phyloP scores from a whole-genome alignment of 2,888 invertebrate species.

The Amblyjoppa proteus region DNA sequence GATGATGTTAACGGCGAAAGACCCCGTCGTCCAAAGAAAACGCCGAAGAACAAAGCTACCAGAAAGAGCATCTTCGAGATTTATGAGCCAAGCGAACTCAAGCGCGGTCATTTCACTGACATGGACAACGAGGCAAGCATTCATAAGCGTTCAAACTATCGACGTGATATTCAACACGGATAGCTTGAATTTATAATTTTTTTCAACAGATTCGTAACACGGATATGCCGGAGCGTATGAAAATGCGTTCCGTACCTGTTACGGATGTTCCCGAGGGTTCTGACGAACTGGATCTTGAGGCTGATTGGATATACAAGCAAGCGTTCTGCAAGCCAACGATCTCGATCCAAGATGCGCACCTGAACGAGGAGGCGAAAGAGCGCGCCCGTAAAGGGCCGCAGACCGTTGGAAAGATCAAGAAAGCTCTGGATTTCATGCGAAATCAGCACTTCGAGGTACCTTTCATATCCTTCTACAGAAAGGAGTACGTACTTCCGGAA shows the following conservation, averaged over 20 bases:
- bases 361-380: slow-evolving; percentile 86
- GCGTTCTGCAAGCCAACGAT: slow-evolving; percentile 95
- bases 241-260: slow-evolving; percentile 94
- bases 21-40: slow-evolving; percentile 90
- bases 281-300: slow-evolving; percentile 96
- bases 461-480: slow-evolving; percentile 99
- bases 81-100: slow-evolving; percentile 98
- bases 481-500: slow-evolving; percentile 98
- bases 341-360: slow-evolving; percentile 90
- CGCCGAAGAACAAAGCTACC: slow-evolving; percentile 91
- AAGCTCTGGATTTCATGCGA: slow-evolving; percentile 97
- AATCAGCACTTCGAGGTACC: slow-evolving; percentile 98
- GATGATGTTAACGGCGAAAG: slow-evolving; percentile 88
- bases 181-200: neutral
- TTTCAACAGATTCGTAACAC: slow-evolving; percentile 90
- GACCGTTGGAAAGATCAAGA: slow-evolving; percentile 95
- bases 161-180: neutral
- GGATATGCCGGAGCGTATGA: slow-evolving; percentile 96
- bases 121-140: slow-evolving; percentile 91
- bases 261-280: slow-evolving; percentile 93
- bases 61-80: slow-evolving; percentile 96
- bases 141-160: neutral
- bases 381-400: slow-evolving; percentile 88
- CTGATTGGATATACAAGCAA: slow-evolving; percentile 98
- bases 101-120: slow-evolving; percentile 98